phyloP scores from a whole-genome alignment of 2,113 vertebrate species.

The Candoia aspera region DNA sequence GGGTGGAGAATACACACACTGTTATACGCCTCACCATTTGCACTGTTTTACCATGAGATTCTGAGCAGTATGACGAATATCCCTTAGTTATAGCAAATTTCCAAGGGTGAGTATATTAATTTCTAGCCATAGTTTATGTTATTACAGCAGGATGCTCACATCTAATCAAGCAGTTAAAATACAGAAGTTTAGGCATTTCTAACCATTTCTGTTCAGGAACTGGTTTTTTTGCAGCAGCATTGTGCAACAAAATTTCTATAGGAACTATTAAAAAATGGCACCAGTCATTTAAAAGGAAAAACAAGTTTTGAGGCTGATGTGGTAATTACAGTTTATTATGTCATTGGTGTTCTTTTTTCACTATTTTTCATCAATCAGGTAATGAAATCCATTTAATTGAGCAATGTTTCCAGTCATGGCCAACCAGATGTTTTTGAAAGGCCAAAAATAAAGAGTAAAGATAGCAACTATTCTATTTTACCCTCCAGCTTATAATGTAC shows the following conservation, averaged over 20 bases:
- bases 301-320: neutral
- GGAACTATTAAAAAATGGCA: constrained; percentile 50
- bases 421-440: neutral
- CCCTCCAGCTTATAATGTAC: too few relatives aligned
- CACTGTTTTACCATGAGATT: neutral
- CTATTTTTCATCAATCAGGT: neutral
- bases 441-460: neutral
- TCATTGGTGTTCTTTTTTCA: neutral
- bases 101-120: neutral
- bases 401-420: neutral
- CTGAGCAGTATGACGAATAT: constrained; percentile 24
- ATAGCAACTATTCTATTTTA: neutral
- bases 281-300: constrained; percentile 35
- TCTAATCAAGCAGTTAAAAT: constrained; percentile 53
- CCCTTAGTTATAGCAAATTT: constrained; percentile 30
- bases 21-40: neutral
- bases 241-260: constrained; percentile 27
- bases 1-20: neutral
- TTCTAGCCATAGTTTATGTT: constrained; percentile 40
- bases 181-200: constrained; percentile 39
- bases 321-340: neutral
- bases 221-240: constrained; percentile 34
- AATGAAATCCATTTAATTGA: neutral
- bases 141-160: constrained; percentile 53
- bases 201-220: constrained; percentile 44